A percentile compares a stretch with the other conserved stretches of the same genome.
phyloP scores from a whole-genome alignment of 2,113 vertebrate genomes.

The Dolichotis patagonum region DNA sequence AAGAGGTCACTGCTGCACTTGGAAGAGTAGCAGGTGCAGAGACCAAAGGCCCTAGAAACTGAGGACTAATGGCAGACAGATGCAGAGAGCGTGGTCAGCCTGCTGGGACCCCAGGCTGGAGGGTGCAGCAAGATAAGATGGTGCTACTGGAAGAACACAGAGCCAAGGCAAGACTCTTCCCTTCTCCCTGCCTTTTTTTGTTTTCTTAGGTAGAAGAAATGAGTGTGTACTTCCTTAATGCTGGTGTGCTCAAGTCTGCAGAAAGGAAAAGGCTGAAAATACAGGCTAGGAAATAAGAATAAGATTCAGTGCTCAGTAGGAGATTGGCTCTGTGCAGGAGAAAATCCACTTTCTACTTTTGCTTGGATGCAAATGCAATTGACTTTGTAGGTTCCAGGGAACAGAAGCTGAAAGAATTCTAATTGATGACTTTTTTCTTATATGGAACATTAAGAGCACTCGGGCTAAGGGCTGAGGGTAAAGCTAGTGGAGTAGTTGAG shows the following conservation, averaged over 20 bases:
- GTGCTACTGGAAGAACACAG: accelerated
- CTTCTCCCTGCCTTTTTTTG: too few relatives aligned
- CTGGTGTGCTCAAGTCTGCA: background rate
- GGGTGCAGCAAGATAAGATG: background rate
- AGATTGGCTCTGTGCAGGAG: background rate
- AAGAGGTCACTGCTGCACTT: background rate
- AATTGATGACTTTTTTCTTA: background rate
- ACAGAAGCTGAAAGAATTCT: background rate
- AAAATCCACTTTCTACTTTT: background rate
- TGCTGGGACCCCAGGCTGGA: background rate
- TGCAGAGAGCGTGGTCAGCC: background rate
- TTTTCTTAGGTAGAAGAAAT: background rate
- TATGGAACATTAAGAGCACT: background rate
- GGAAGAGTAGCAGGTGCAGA: too few relatives aligned
- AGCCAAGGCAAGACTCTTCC: background rate
- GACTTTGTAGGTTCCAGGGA: background rate
- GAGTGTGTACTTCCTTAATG: too few relatives aligned
- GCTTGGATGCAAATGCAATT: background rate
- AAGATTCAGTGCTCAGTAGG: background rate
- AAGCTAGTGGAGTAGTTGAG: background rate
- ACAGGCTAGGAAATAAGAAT: background rate
- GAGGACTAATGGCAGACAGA: background rate
- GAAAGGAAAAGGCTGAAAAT: background rate
- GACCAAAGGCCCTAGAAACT: accelerated
- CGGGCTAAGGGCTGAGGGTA: background rate